Conservation (phyloP, 2,113 vertebrate genomes). For the Andinoacara biseriatus region DNA sequence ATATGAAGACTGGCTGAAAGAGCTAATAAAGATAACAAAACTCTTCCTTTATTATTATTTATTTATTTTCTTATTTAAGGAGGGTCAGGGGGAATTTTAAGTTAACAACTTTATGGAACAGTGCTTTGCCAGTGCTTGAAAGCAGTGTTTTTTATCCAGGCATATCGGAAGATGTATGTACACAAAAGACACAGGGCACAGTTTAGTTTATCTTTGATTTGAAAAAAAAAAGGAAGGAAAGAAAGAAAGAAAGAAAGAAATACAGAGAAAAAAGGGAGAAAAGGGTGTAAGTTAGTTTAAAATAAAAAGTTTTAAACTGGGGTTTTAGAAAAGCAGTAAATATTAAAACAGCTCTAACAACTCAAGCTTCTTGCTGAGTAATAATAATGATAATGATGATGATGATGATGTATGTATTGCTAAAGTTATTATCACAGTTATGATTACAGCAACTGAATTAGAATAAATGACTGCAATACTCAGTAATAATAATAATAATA, state of each 20-base stretch:
- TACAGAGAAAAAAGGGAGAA: accelerated
- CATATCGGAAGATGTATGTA: neutral
- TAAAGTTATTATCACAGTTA: neutral
- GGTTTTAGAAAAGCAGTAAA: neutral
- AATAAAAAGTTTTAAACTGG: neutral
- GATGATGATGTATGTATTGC: neutral
- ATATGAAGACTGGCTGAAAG: neutral
- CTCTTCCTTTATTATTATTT: accelerated
- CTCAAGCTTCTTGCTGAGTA: neutral
- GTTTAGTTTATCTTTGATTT: neutral
- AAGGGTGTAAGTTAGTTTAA: neutral
- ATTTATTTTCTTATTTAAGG: no score
- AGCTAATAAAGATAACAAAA: neutral
- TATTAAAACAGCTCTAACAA: neutral
- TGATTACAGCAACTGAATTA: neutral
- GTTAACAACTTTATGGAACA: neutral
- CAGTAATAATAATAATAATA: neutral
- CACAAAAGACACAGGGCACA: neutral
- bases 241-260: accelerated
- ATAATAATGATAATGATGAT: neutral
- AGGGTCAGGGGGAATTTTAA: neutral
- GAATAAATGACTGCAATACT: neutral
- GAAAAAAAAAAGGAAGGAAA: accelerated
- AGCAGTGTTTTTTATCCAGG: neutral
- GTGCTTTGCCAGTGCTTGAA: neutral